Evolutionary conservation across 2,888 invertebrate genomes (phyloP), one percentile per base, ranked within the genome.

Genomic region (Pedicia rivosa): DNA sequence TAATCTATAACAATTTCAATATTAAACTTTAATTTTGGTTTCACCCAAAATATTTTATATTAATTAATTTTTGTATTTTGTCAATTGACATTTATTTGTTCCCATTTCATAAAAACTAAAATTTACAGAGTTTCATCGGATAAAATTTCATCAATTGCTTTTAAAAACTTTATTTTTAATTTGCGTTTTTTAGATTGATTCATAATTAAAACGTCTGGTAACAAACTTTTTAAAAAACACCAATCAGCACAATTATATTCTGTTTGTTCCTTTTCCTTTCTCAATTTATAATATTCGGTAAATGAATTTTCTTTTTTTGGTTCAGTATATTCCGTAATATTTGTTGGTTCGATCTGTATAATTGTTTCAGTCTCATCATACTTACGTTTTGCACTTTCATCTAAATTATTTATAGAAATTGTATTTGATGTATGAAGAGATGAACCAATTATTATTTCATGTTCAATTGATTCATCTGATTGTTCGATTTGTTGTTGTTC

Each of bases 201-300:
- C 44, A 68, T 56, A 14, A 55, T 50, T 20, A 56, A 59, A 34
- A 68, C 63, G 46, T 68, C 68, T 8, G 68, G 67, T 26, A 68
- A 44, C 35, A 68, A 59, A 50, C 68, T 67, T 45, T 59, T 62
- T 34, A 68, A 67, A 50, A 68, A 68, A 39, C 63, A 62, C 52
- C 17, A 9, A 32, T 32, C 32, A 13, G 32, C 19, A n/a, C n/a
- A n/a, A n/a, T n/a, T n/a, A n/a, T n/a, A n/a, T n/a, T n/a, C n/a
- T n/a, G n/a, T n/a, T n/a, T n/a, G n/a, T n/a, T n/a, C n/a, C n/a
- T n/a, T n/a, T n/a, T n/a, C n/a, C n/a, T n/a, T n/a, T n/a, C n/a
- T n/a, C n/a, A n/a, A n/a, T n/a, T n/a, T n/a, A n/a, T n/a, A n/a
- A n/a, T n/a, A n/a, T n/a, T n/a, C n/a, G n/a, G n/a, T n/a, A n/a